Evolutionary conservation across 1,140 invertebrate species (phyloP).

Genomic region (Hypsibius dujardini): DNA sequence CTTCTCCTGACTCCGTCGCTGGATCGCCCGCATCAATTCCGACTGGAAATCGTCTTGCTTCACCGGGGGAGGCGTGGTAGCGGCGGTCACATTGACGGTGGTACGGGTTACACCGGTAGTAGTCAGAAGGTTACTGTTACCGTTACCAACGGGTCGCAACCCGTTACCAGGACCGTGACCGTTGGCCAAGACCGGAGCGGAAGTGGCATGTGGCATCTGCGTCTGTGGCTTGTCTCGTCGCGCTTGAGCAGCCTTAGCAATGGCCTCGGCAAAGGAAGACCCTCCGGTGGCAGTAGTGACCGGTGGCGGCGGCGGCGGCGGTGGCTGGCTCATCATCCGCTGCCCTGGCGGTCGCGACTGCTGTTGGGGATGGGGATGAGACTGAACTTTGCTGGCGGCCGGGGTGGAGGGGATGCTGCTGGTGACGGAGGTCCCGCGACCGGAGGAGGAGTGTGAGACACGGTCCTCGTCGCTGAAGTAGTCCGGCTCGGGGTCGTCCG

Average conservation of each 20-base stretch:
- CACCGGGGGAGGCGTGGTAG: not conserved
- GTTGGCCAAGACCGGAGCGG: not conserved
- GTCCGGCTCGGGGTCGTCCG: slow-evolving; percentile 12
- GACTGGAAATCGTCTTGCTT: slow-evolving; percentile 12
- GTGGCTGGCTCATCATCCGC: not conserved
- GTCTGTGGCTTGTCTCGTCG: not conserved
- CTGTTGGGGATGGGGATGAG: too few relatives aligned
- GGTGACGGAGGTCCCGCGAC: not conserved
- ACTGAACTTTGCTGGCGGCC: not conserved
- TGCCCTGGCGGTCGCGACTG: not conserved
- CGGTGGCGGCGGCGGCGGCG: slow-evolving; percentile 12
- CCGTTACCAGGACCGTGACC: too few relatives aligned
- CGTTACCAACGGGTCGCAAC: not conserved
- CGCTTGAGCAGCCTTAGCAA: slow-evolving; percentile 14
- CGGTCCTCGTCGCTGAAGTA: slow-evolving; percentile 17
- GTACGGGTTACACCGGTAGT: too few relatives aligned
- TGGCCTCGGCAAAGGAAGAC: not conserved
- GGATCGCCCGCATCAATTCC: not conserved
- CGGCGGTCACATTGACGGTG: not conserved
- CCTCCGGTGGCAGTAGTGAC: not conserved
- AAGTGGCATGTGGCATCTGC: not conserved
- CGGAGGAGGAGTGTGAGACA: not conserved
- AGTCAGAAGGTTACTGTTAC: too few relatives aligned
- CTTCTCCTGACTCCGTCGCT: slow-evolving; percentile 6
- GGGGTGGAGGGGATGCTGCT: not conserved